Conservation (phyloP, 2,888 invertebrate genomes). For the Pinctada fucata region DNA sequence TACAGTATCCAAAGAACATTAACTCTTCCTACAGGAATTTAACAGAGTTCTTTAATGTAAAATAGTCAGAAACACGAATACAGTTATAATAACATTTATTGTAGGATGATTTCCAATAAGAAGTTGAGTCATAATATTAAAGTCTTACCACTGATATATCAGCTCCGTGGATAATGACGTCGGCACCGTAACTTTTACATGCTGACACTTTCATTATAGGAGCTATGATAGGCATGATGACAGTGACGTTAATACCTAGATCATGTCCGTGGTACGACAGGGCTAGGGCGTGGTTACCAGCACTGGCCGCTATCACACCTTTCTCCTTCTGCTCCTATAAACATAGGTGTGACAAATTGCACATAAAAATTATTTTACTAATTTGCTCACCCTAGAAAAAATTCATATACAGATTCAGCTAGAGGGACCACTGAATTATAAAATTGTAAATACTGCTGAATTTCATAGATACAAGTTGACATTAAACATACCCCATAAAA, state of each 20-base stretch:
- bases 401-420: too few relatives aligned
- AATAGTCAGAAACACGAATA: too few relatives aligned
- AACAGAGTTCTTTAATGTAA: too few relatives aligned
- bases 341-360: neutral
- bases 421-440: neutral
- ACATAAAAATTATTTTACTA: neutral
- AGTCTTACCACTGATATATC: slow-evolving; percentile 85
- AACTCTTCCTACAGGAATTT: too few relatives aligned
- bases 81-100: too few relatives aligned
- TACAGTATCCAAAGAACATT: too few relatives aligned
- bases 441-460: too few relatives aligned
- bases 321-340: slow-evolving; percentile 82
- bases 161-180: slow-evolving; percentile 88
- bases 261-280: slow-evolving; percentile 88
- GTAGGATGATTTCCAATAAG: too few relatives aligned
- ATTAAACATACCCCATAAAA: too few relatives aligned
- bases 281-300: slow-evolving; percentile 95
- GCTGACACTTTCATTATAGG: slow-evolving; percentile 97
- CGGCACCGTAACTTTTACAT: slow-evolving; percentile 90
- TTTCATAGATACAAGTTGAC: too few relatives aligned
- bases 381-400: neutral
- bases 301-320: slow-evolving; percentile 94
- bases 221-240: slow-evolving; percentile 96
- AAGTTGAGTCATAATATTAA: too few relatives aligned
- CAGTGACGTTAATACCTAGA: slow-evolving; percentile 81